Base-by-base conservation (phyloP, 2,113 vertebrate species). In the Trogon surrucura region DNA sequence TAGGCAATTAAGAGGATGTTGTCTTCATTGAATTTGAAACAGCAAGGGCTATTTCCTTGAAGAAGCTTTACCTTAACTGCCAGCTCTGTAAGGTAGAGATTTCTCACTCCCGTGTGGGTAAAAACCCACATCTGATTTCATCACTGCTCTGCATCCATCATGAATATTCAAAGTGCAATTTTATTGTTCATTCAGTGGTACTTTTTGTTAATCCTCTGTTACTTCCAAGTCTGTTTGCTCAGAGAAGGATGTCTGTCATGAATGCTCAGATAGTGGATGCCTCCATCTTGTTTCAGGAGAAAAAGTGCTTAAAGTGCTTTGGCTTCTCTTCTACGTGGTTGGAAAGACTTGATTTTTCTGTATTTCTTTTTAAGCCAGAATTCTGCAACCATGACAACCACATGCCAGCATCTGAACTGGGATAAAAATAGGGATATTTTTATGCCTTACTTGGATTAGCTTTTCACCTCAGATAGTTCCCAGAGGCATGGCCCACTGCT, bases 301-400 rank as follows among this genome's bases (percentile, higher is more conserved):
- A 16, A 47, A 11, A 74, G 26, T n/a, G 11, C 71, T 83, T 80
- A 26, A 85, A 80, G 27, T 65, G 44, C 22, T 66, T 65, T 0
- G 0, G 1, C 20, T 85, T 77, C 57, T 61, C 51, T 89, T 91
- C 64, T 30, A 20, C 45, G 51, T 56, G 60, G 9, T 30, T 78
- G 17, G 27, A 85, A 85, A 71, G 38, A 29, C 15, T 50, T 64
- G 57, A 29, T 82, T 94, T 95, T 89, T 18, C 36, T 84, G 29
- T 32, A 5, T n/a, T 50, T 32, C 5, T 15, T 58, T 77, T 57
- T 44, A 70, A 81, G 26, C n/a, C 80, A 62, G 38, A 13, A 38
- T 70, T 83, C 90, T 69, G 61, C 62, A 91, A 62, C 66, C n/a
- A 36, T 92, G 60, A 89, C 66, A 96, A 87, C 45, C 56, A 38